A percentile compares a stretch with the other conserved stretches of the same genome.
These are phyloP conservation scores for Drosophila mettleri DNA, from an alignment of 2,888 invertebrate genomes.

Conservation along the genomic window DNA sequence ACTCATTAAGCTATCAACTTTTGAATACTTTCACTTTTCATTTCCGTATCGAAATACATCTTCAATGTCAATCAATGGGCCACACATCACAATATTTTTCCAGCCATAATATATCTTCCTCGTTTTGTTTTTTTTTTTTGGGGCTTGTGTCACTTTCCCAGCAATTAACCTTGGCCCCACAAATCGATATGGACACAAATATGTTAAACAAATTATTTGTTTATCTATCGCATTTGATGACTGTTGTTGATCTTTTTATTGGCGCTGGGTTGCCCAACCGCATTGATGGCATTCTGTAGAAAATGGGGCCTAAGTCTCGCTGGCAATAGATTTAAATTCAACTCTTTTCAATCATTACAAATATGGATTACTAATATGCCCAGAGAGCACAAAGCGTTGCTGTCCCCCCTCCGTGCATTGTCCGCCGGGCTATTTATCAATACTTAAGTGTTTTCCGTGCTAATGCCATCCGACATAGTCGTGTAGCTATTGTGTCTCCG, in stretches of 20 bases:
- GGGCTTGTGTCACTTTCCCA: conserved; percentile 35
- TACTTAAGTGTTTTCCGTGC: conserved; percentile 13
- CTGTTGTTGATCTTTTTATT: conserved; percentile 3
- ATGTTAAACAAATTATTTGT: conserved; percentile 19
- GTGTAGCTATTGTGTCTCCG: conserved; percentile 31
- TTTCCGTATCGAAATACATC: conserved; percentile 9
- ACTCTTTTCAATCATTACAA: conserved; percentile 23
- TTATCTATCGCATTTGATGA: conserved; percentile 1
- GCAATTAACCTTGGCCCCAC: conserved; percentile 55
- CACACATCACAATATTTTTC: conserved; percentile 12
- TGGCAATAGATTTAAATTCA: conserved; percentile 20
- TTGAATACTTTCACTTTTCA: conserved; percentile 48
- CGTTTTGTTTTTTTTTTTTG: too few relatives aligned
- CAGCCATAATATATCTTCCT: neutral
- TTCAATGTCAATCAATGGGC: conserved; percentile 44
- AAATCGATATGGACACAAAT: conserved; percentile 10
- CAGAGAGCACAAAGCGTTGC: neutral
- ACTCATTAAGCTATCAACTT: conserved; percentile 30
- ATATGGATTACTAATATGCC: conserved; percentile 28
- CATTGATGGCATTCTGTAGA: conserved; percentile 28
- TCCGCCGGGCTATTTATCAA: conserved; percentile 43
- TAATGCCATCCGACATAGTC: conserved; percentile 29
- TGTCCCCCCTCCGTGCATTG: neutral
- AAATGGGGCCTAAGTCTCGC: conserved; percentile 2
- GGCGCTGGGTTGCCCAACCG: conserved; percentile 11